phyloP scores from a whole-genome alignment of 2,113 vertebrate genomes.

The Cryptotis parvus region DNA sequence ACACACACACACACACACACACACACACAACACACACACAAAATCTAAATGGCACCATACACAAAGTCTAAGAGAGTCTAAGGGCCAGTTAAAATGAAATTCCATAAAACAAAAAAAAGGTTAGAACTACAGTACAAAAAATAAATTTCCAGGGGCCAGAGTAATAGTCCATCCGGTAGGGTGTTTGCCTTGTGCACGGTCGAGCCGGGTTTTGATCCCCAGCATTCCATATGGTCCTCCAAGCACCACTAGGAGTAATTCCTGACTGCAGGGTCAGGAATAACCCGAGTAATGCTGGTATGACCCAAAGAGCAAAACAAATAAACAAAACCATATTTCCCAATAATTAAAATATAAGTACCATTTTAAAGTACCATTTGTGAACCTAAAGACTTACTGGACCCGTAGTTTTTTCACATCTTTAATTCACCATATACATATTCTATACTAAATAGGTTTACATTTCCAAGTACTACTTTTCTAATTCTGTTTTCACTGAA shows the following conservation, averaged over 20 bases:
- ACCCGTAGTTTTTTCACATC: not conserved
- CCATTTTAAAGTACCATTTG: not conserved
- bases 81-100: not conserved
- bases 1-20: no score
- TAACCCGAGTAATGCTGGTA: no score
- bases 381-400: slow-evolving; percentile 1
- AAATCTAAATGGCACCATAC: not conserved
- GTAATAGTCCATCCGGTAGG: no score
- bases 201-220: no score
- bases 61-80: not conserved
- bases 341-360: slow-evolving; percentile 5
- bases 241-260: no score
- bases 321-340: no score
- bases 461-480: not conserved
- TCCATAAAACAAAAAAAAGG: slow-evolving; percentile 5
- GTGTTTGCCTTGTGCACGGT: no score
- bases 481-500: slow-evolving; percentile 32
- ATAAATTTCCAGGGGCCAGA: no score
- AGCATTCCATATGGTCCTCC: no score
- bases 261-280: no score
- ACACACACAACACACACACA: no score
- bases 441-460: not conserved
- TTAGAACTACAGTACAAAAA: not conserved
- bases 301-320: no score
- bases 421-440: not conserved